Evolutionary conservation across 1,140 invertebrate species (phyloP), one percentile per base, ranked within the genome.

Genomic region (Parapsyche elsis): DNA sequence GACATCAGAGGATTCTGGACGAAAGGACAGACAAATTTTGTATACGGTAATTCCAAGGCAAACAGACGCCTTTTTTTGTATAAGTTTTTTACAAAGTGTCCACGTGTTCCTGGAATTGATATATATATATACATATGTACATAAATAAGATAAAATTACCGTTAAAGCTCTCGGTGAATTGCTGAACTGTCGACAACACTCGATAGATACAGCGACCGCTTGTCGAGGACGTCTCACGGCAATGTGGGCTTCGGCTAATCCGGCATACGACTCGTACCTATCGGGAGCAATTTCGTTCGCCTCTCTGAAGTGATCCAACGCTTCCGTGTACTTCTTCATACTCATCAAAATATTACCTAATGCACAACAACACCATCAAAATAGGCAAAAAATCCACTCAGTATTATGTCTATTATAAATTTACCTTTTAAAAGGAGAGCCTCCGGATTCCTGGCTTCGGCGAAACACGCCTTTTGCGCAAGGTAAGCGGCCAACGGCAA

Each of bases 271-370:
- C 85, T 95, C 94, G 80, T 90, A 91, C 81, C 90, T 87, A 80
- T 89, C 87, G 0, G 89, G 88, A 83, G 90, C 89, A 49, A 90
- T 86, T 84, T 92, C 91, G 82, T 94, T 89, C 0, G 93, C 94
- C 86, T 95, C 93, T 82, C 92, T 89, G 86, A 94, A 95, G 85
- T 94, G 92, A 53, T 90, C 87, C 0, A 92, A 88, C 7, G 94
- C 93, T 81, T 95, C 94, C 76, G 91, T 90, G 83, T 90, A 91
- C 81, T 94, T 94, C 85, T 94, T 94, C 67, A 94, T 86, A 81
- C 94, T 92, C 30, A 93, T 87, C 0, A 95, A 87, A 59, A 94
- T 91, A 83, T 90, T 90, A 0, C 93, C 82, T 83, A 59, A 7
- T 74, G n/a, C 70, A 23, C 9, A 59, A 9, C 16, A 61, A 26